Base-by-base conservation (phyloP, 2,113 vertebrate genomes). In the Columba livia region DNA sequence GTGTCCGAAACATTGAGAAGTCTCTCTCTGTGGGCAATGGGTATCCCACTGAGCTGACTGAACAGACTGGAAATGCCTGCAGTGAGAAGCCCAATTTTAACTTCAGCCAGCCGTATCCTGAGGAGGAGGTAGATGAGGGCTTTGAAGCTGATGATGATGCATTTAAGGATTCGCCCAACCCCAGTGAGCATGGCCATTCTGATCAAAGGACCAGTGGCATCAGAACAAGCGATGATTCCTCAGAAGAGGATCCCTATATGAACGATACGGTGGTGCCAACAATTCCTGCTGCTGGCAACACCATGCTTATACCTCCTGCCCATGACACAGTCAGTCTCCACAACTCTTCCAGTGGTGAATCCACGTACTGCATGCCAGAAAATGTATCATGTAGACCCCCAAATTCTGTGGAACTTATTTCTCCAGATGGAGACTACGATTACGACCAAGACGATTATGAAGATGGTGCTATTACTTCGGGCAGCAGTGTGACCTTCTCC, bases 151-250 rank as follows among this genome's bases (percentile, higher is more conserved):
- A 99, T 11, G 99, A 99, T 6, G 99, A 99, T 11, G 98, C 98
- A 21, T 99, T 99, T 96, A 99, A 99, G 95, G 99, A 99, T 96
- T 99, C 99, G 0, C 99, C 99, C 4, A 99, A 99, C 97, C 99
- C 99, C 1, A 99, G 99, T 12, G 99, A 99, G 96, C 99, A 99
- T 2, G 99, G 99, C 64, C 99, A 99, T 94, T 99, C 99, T 0
- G 99, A 99, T 93, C 99, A 99, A 98, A 98, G 99, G 23, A 99
- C 99, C 3, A 99, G 99, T 11, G 99, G 99, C 67, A 99, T 99
- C 97, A 97, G 99, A 34, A 99, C 99, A 3, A 99, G 99, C 1
- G 99, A 99, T 34, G 99, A 99, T 96, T 99, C 99, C 1, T 99
- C 99, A 1, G 99, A 99, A 94, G 99, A 99, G 88, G 99, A 99